phyloP scores from a whole-genome alignment of 2,888 invertebrate species.

The Itoplectis maculator region DNA sequence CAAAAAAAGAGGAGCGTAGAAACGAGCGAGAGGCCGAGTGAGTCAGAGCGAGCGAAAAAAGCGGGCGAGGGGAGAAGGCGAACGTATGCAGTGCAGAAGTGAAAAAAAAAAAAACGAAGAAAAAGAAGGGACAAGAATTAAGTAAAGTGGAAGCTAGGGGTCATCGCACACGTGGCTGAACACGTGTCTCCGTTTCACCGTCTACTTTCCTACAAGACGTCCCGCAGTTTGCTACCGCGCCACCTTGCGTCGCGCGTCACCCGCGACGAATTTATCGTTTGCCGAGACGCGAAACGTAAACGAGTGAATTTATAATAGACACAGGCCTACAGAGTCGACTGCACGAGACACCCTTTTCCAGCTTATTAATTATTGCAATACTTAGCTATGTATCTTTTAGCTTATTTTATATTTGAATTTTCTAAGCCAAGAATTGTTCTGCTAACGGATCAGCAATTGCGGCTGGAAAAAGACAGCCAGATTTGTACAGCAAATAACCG shows the following conservation, averaged over 20 bases:
- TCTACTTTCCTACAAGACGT: constrained; percentile 13
- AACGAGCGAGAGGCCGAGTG: constrained; percentile 32
- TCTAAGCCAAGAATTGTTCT: too few relatives aligned
- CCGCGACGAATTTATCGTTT: constrained; percentile 15
- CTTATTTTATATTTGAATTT: too few relatives aligned
- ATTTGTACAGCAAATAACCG: too few relatives aligned
- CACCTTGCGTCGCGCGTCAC: constrained; percentile 51
- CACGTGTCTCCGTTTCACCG: constrained; percentile 76
- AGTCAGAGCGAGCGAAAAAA: constrained; percentile 43
- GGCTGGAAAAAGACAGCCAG: too few relatives aligned
- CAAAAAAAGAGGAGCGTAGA: background rate
- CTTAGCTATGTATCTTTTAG: too few relatives aligned
- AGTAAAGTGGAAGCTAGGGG: constrained; percentile 53
- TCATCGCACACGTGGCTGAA: constrained; percentile 72
- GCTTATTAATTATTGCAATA: too few relatives aligned
- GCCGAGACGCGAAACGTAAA: background rate
- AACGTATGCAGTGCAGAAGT: background rate
- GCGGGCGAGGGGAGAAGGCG: constrained; percentile 9
- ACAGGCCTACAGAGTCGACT: too few relatives aligned
- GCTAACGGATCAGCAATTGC: too few relatives aligned
- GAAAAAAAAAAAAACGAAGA: constrained; percentile 17
- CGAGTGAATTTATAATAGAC: background rate
- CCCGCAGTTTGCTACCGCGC: constrained; percentile 62
- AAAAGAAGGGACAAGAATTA: constrained; percentile 33
- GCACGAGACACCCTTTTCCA: background rate